Conservation (phyloP, 2,797 vertebrate genomes). For the Anomalospiza imberbis region DNA sequence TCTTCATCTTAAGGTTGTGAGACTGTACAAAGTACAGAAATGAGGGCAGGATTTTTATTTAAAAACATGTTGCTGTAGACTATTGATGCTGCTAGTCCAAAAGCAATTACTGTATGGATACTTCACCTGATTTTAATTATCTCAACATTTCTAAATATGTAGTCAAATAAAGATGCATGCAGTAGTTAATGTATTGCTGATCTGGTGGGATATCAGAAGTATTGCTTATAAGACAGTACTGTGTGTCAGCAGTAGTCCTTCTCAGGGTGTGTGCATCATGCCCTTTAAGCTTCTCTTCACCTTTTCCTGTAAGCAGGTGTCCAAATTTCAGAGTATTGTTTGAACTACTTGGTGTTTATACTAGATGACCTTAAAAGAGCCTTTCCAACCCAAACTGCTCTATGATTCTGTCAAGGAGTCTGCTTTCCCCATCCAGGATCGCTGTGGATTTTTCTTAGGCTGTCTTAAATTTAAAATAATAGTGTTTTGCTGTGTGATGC, state of each 20-base stretch:
- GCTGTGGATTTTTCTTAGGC: not conserved
- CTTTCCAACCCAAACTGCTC: not conserved
- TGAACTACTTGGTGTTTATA: not conserved
- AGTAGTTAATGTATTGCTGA: not conserved
- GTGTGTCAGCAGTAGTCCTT: not conserved
- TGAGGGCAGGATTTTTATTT: not conserved
- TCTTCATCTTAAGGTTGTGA: not conserved
- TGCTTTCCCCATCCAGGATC: not conserved
- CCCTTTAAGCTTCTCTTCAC: not conserved
- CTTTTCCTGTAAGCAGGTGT: not conserved
- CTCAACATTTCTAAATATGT: not conserved
- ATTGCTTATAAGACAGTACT: not conserved
- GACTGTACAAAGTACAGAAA: not conserved
- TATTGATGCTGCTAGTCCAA: not conserved
- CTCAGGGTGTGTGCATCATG: rapidly evolving
- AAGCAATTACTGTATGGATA: not conserved
- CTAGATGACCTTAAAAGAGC: not conserved
- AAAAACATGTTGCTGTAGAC: not conserved
- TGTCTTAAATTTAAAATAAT: not conserved
- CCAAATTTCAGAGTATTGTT: not conserved
- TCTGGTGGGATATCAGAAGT: not conserved
- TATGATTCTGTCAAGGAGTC: not conserved
- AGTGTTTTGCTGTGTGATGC: not conserved
- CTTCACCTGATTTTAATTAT: not conserved
- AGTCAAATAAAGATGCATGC: not conserved